Conservation (phyloP, 2,888 invertebrate species). For the Carpatolechia fugitivella region DNA sequence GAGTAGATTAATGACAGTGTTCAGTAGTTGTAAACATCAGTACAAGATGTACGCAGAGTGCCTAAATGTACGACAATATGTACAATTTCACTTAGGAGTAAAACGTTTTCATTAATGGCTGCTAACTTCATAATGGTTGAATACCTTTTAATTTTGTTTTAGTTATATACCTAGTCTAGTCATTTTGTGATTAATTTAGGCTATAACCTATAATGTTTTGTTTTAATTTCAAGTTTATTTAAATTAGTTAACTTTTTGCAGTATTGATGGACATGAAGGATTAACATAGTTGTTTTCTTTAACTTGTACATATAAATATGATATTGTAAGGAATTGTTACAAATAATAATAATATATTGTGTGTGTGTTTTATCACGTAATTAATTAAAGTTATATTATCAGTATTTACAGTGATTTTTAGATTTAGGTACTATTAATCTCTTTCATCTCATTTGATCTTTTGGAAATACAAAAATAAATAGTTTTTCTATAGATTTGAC, state of each 20-base stretch:
- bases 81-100: slow-evolving; percentile 41
- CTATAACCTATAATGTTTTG: too few relatives aligned
- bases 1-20: slow-evolving; percentile 57
- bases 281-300: slow-evolving; percentile 13
- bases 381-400: slow-evolving; percentile 39
- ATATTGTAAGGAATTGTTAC: slow-evolving; percentile 52
- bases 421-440: slow-evolving; percentile 5
- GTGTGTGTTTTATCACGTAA: slow-evolving; percentile 48
- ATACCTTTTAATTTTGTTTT: too few relatives aligned
- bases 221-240: not conserved
- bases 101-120: slow-evolving; percentile 6
- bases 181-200: not conserved
- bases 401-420: slow-evolving; percentile 5
- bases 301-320: slow-evolving; percentile 11
- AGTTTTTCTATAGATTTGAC: slow-evolving; percentile 45
- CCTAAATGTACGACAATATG: slow-evolving; percentile 71
- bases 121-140: not conserved
- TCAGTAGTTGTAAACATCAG: slow-evolving; percentile 64
- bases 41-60: slow-evolving; percentile 65
- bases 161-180: not conserved
- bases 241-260: not conserved
- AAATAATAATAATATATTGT: slow-evolving; percentile 49
- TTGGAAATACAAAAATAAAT: slow-evolving; percentile 24
- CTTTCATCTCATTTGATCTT: slow-evolving; percentile 10
- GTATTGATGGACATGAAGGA: not conserved